Base-by-base conservation (phyloP, 2,888 invertebrate species). In the Mongoloraphidia duomilia region DNA sequence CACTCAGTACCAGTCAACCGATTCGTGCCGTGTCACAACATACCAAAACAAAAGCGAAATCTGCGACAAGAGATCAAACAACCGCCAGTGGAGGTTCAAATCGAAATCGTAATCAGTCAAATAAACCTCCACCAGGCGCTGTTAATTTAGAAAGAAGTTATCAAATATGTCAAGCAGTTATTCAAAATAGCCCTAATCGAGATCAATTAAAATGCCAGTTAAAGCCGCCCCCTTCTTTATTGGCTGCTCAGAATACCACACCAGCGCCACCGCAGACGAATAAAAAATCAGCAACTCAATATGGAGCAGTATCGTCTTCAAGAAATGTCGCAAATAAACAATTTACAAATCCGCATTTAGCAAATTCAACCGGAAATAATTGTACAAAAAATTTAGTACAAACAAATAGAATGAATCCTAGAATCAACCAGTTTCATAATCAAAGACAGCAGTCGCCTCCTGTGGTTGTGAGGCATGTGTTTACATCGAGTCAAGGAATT, bases 101-200 rank as follows among this genome's bases (percentile, higher is more conserved):
- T 60, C 70, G 77, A 48, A 75, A 71, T 57, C 71, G 78, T 44
- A 76, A 74, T 56, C 60, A 59, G 35, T 74, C 78, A 8, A 84
- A 81, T 60, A 84, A 84, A 64, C 80, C 88, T 52, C 90, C 91
- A 1, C 91, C 90, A 0, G 91, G 91, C 2, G 88, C 88, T 5
- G 89, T 94, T 36, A 94, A 95, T 69, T 70, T 94, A 48, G 93
- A 94, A 65, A 78, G 95, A 49, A 94, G 94, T 64, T 91, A 93
- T 67, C 93, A 94, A 70, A 95, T 95, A 59, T 90, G 89, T 61
- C 87, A 86, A 67, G 87, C 87, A 41, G 87, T 87, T n/a, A 89
- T 95, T 55, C 91, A 92, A 69, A 92, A 90, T 66, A 93, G 91
- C 63, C 90, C 90, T 0, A 92, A 92, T 69, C 75, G 91, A 13